These are phyloP conservation scores for Bungarus multicinctus DNA, from an alignment of 2,113 vertebrate genomes.

Conservation along the genomic window DNA sequence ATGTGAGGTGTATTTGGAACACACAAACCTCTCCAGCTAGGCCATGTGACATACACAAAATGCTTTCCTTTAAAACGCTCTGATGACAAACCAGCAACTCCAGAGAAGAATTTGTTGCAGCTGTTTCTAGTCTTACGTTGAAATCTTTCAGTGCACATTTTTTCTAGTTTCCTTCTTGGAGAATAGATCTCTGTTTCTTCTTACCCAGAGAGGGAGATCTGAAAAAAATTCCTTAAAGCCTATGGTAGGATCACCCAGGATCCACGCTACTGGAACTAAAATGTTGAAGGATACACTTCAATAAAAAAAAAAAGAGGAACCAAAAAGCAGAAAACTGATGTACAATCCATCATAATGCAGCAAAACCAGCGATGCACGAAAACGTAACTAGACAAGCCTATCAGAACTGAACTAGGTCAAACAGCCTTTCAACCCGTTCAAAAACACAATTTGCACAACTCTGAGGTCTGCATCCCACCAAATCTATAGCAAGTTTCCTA, in stretches of 20 bases:
- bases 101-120: neutral
- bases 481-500: neutral
- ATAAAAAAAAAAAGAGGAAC: neutral
- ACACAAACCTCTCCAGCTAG: neutral
- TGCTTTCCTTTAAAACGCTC: neutral
- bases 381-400: neutral
- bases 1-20: neutral
- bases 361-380: neutral
- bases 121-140: neutral
- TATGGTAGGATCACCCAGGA: neutral
- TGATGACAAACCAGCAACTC: neutral
- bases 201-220: neutral
- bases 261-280: neutral
- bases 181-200: neutral
- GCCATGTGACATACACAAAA: neutral
- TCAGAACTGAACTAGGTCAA: neutral
- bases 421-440: neutral
- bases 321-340: neutral
- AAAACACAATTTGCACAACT: neutral
- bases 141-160: neutral
- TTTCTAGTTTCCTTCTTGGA: neutral
- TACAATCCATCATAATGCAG: neutral
- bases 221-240: neutral
- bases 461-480: neutral
- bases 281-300: neutral